Base-by-base conservation (phyloP, 2,888 invertebrate genomes). In the Papilio gigon region DNA sequence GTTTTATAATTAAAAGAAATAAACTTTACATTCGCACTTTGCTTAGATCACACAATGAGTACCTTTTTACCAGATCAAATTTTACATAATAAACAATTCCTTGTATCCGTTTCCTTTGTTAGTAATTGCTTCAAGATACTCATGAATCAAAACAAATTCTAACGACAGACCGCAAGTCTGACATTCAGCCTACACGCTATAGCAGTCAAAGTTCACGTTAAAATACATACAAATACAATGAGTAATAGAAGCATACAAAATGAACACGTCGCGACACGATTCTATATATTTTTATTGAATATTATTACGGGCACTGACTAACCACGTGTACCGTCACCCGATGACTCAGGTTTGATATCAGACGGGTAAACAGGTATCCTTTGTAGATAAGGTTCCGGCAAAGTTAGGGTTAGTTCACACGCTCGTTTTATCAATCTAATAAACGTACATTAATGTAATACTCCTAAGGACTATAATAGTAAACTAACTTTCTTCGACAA, bases 311-410 rank as follows among this genome's bases (percentile, higher is more conserved):
- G 37, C 33, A 62, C 35, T 40, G 20, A 42, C 53, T 56, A 56
- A 56, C 53, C 53, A n/a, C 17, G 22, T 42, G 47, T 64, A 47
- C n/a, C 64, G 59, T 68, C 68, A 64, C 44, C 35, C 27, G 35
- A 47, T 68, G 68, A 68, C 68, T 68, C 56, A 64, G 35, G 20
- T 47, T 27, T 37, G 56, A 67, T 68, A 63, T 59, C 68, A 59
- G 14, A 33, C 42, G 35, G 35, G 44, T 59, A 64, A 68, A 63
- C 58, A 42, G 37, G 40, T 27, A 67, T 44, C 56, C 25, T 35
- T 42, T 58, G 12, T 2, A 56, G 62, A 67, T 67, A 67, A 67
- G 25, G 53, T 25, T 61, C 42, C n/a, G 20, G 25, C n/a, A 27
- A 22, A 33, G 30, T 62, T 40, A 53, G 53, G 59, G 35, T 9